Evolutionary conservation across 2,797 vertebrate species (phyloP).

Genomic region (Numenius phaeopus): DNA sequence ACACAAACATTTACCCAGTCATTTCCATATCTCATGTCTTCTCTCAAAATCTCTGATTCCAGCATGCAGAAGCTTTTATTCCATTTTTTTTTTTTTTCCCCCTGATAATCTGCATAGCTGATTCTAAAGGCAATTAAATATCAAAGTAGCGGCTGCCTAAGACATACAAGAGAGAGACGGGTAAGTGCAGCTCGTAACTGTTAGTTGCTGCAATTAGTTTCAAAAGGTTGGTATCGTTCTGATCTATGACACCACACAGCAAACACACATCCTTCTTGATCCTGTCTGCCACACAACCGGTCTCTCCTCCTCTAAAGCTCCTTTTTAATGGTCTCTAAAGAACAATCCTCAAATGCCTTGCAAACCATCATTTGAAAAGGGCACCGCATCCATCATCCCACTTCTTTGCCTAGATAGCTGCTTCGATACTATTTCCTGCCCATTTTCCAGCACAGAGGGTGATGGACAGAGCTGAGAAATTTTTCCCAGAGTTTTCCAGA

Average conservation of each 20-base stretch:
- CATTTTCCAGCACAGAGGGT: not conserved
- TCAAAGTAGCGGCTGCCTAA: constrained; percentile 15
- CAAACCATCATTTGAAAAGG: constrained; percentile 47
- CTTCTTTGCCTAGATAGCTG: constrained; percentile 36
- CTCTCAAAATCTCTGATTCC: not conserved
- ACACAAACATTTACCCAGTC: not conserved
- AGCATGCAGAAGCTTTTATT: not conserved
- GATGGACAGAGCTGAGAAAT: not conserved
- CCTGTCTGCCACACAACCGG: constrained; percentile 19
- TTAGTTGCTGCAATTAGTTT: constrained; percentile 39
- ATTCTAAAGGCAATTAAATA: constrained; percentile 42
- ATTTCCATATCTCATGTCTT: not conserved
- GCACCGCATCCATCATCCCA: constrained; percentile 49
- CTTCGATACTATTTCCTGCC: not conserved
- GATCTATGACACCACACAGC: constrained; percentile 40
- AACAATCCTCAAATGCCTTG: constrained; percentile 54
- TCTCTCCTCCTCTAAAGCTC: constrained; percentile 31
- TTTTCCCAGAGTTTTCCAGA: constrained; percentile 14
- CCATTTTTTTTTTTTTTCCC: not conserved
- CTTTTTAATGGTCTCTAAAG: constrained; percentile 51
- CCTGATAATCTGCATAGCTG: not conserved
- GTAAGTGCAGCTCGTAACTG: not conserved
- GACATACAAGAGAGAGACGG: not conserved
- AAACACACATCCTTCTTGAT: constrained; percentile 53
- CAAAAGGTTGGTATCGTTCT: constrained; percentile 45